These are phyloP conservation scores for Morpho deidamia DNA, from an alignment of 2,888 invertebrate species.

Conservation along the genomic window DNA sequence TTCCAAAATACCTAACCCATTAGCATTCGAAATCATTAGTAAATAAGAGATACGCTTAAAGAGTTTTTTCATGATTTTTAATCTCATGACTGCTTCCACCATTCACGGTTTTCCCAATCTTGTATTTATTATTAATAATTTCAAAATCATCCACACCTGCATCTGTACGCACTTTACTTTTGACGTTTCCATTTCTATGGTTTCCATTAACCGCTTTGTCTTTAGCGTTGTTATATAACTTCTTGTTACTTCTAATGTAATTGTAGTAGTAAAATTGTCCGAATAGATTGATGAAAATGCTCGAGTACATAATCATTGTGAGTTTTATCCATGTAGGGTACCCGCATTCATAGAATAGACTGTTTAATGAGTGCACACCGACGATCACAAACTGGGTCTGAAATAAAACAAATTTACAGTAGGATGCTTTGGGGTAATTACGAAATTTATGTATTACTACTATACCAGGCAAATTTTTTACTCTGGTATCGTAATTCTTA, in stretches of 20 bases:
- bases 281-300: conserved; percentile 84
- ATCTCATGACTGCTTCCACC: too few relatives aligned
- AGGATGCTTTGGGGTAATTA: too few relatives aligned
- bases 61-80: too few relatives aligned
- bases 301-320: conserved; percentile 79
- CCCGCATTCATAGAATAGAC: conserved; percentile 79
- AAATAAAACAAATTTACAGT: conserved; percentile 29
- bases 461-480: too few relatives aligned
- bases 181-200: not conserved
- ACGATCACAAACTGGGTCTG: conserved; percentile 85
- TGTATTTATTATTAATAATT: too few relatives aligned
- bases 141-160: not conserved
- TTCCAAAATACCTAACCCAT: too few relatives aligned
- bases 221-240: conserved; percentile 14
- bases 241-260: conserved; percentile 51
- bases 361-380: conserved; percentile 78
- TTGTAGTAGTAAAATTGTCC: conserved; percentile 82
- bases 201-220: not conserved
- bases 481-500: too few relatives aligned
- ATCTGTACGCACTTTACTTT: not conserved
- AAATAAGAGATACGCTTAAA: too few relatives aligned
- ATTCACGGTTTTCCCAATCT: too few relatives aligned
- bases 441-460: too few relatives aligned
- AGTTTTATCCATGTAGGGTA: conserved; percentile 80
- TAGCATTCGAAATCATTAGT: too few relatives aligned